phyloP scores from a whole-genome alignment of 1,140 invertebrate species.

The Diachasma alloeum region DNA sequence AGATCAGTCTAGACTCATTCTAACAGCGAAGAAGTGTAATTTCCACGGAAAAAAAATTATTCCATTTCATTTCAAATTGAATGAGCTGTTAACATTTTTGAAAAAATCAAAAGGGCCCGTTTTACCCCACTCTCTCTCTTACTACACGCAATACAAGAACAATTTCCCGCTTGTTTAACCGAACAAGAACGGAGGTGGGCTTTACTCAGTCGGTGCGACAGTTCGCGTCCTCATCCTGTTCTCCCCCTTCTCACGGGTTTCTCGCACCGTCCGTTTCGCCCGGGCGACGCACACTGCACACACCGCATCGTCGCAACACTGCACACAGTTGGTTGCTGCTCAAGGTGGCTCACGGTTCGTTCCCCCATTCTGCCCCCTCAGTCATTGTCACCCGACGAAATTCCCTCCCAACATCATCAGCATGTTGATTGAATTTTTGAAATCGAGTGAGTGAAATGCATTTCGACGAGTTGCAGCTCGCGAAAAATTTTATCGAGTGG shows the following conservation, averaged over 20 bases:
- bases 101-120: too few species aligned
- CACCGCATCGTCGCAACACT: constrained; percentile 18
- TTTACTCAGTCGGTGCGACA: constrained; percentile 32
- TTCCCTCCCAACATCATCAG: too few species aligned
- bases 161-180: not conserved
- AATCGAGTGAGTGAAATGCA: not conserved
- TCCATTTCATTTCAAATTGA: too few species aligned
- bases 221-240: constrained; percentile 22
- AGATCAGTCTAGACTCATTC: too few species aligned
- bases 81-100: too few species aligned
- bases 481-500: not conserved
- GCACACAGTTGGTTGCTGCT: constrained; percentile 7
- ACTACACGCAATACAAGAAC: too few species aligned
- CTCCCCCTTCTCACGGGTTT: not conserved
- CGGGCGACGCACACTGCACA: constrained; percentile 34
- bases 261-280: constrained; percentile 30
- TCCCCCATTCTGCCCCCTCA: not conserved
- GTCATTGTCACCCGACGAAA: too few species aligned
- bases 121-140: too few species aligned
- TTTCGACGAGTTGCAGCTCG: not conserved
- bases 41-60: too few species aligned
- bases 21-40: too few species aligned
- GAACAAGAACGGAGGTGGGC: not conserved
- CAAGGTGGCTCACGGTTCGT: not conserved
- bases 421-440: not conserved